Evolutionary conservation across 2,113 vertebrate species (phyloP).

Genomic region (Aptenodytes forsteri): DNA sequence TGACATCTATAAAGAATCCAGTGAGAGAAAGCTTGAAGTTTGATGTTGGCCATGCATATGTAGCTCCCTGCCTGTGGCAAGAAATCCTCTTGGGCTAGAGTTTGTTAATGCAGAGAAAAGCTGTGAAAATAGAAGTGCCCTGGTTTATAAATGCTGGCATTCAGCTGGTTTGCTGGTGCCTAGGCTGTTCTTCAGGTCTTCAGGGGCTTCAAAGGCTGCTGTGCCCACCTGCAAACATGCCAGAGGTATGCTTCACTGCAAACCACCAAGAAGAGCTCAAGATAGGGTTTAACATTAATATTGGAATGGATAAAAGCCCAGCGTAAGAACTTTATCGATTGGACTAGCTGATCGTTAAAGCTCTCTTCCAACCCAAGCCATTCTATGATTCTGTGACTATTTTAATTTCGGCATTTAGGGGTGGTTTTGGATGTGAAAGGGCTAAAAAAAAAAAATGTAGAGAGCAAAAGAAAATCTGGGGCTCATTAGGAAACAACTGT

Average conservation of each 20-base stretch:
- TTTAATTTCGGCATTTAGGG: background rate
- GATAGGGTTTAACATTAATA: background rate
- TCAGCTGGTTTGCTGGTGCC: background rate
- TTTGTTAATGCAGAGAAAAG: background rate
- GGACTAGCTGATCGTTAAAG: background rate
- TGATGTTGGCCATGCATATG: accelerated
- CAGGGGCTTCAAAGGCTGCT: background rate
- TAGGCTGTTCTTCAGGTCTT: background rate
- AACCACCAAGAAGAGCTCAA: background rate
- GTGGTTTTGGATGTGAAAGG: background rate
- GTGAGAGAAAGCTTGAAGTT: background rate
- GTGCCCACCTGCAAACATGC: background rate
- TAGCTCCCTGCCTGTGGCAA: background rate
- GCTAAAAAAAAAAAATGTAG: background rate
- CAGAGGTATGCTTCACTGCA: background rate
- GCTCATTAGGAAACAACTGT: background rate
- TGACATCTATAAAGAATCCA: background rate
- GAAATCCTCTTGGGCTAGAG: background rate
- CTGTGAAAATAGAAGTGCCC: background rate
- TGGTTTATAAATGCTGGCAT: background rate
- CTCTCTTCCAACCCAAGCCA: background rate
- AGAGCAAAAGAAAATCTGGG: background rate
- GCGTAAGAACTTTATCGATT: background rate
- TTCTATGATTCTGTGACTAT: background rate
- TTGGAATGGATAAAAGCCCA: background rate